Evolutionary conservation across 2,113 vertebrate genomes (phyloP).

Genomic region (Mormyrus iriodes): DNA sequence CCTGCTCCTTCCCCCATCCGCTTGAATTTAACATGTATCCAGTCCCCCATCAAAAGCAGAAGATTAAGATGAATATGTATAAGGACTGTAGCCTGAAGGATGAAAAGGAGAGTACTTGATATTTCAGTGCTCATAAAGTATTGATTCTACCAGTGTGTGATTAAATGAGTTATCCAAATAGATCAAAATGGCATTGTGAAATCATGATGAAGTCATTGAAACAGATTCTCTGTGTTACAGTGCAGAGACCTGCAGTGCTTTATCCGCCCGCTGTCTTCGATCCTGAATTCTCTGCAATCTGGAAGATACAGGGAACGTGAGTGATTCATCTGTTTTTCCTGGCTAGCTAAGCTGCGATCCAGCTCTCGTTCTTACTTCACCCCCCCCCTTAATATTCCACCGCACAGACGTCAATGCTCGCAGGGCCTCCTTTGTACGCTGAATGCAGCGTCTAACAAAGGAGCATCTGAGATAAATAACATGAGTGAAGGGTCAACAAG

Average conservation of each 20-base stretch:
- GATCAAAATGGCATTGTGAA: background rate
- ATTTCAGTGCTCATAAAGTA: background rate
- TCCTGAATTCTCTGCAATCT: conserved; percentile 64
- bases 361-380: background rate
- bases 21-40: background rate
- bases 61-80: background rate
- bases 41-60: background rate
- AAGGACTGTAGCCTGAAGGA: background rate
- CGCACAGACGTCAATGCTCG: background rate
- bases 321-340: conserved; percentile 34
- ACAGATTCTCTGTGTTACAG: conserved; percentile 46
- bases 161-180: background rate
- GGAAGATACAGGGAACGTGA: conserved; percentile 69
- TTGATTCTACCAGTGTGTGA: background rate
- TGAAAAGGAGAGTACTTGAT: background rate
- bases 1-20: background rate
- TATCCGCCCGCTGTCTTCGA: conserved; percentile 64
- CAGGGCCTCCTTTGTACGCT: background rate
- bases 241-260: conserved; percentile 66
- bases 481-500: background rate
- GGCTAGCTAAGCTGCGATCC: background rate
- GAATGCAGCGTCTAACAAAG: background rate
- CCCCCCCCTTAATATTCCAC: background rate
- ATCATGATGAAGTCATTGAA: background rate
- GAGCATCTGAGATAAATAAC: background rate